Conservation (phyloP, 2,113 vertebrate species). For the Clarias magur region DNA sequence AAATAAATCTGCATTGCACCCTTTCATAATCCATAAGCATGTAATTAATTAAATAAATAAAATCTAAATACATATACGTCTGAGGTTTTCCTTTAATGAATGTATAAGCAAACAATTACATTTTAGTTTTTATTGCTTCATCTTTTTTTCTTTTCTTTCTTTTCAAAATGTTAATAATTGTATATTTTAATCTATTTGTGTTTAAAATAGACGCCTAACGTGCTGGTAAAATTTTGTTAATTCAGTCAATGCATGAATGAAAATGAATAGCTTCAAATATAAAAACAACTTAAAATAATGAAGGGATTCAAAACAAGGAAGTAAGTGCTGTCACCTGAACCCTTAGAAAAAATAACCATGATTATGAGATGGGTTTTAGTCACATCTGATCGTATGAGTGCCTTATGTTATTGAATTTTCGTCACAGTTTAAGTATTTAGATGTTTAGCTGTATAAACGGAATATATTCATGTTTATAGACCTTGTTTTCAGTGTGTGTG, state of each 20-base stretch:
- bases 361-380: background rate
- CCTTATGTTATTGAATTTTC: background rate
- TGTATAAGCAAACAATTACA: background rate
- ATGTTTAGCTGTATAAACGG: background rate
- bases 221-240: background rate
- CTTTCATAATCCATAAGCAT: background rate
- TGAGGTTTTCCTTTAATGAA: background rate
- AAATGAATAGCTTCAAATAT: background rate
- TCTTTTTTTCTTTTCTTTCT: background rate
- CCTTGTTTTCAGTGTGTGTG: background rate
- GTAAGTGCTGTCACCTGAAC: background rate
- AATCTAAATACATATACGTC: background rate
- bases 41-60: background rate
- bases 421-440: too few relatives aligned
- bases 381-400: background rate
- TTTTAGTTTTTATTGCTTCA: background rate
- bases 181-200: background rate
- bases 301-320: background rate
- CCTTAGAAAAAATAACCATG: background rate
- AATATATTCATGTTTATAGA: slow-evolving; percentile 4
- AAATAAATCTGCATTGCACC: background rate
- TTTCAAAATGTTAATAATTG: background rate
- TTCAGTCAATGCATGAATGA: background rate
- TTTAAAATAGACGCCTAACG: background rate
- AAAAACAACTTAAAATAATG: background rate